Evolutionary conservation across 2,888 invertebrate genomes (phyloP), one percentile per base, ranked within the genome.

Genomic region (Odontomyia ornata): DNA sequence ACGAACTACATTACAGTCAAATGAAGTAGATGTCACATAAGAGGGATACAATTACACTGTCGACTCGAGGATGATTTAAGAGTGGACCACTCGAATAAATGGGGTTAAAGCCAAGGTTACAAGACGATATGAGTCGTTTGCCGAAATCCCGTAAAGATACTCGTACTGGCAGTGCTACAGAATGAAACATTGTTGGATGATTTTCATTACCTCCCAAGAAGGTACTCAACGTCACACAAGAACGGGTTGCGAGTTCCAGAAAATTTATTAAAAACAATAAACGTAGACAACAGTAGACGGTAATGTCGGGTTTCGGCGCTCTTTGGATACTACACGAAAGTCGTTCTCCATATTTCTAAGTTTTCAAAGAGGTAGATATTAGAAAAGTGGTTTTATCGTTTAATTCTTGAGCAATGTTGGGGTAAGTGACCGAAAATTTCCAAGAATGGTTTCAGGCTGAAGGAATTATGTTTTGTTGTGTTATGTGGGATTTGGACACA

Each of bases 21-120:
- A 28, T 30, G 57, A 56, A 57, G 73, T 73, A 36, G 73, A 73
- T 73, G 73, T 73, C 73, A 73, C 57, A 57, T 57, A 73, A 57
- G 60, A 73, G 36, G 36, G 73, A 43, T 73, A 73, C 73, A 73
- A 73, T 73, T 73, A 57, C 57, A 30, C 43, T 36, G 73, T 73
- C 60, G 57, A 73, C 21, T 60, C 21, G 73, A 36, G 57, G 73
- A 73, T 73, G 73, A 73, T 73, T 73, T 73, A 73, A 18, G 57
- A 57, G 60, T 73, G 73, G 73, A 57, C 73, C 73, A 60, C 73
- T 73, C 21, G 57, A 57, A 73, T 56, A 56, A 72, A 72, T 60
- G 73, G 60, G 73, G 73, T 73, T 60, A 73, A 18, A 57, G 57
- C 30, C 73, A 73, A 73, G 73, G 73, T 73, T 73, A 73, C 43